Evolutionary conservation across 2,797 vertebrate genomes (phyloP), one percentile per base, ranked within the genome.

Genomic region (Coregonus sp.): DNA sequence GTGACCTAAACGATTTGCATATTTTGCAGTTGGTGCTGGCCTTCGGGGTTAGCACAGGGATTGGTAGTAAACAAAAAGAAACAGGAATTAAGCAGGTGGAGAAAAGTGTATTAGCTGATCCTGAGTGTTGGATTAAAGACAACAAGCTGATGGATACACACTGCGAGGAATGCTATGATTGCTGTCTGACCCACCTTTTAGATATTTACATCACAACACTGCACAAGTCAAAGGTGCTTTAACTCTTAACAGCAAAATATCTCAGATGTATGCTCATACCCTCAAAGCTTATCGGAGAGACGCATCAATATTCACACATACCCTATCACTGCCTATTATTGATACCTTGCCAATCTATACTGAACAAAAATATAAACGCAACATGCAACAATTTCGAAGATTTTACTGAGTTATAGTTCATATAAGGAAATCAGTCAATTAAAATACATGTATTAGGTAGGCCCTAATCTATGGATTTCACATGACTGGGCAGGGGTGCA

Each of bases 81-180:
- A 52, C 51, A 14, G 35, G 18, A 50, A 61, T 82, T 85, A 76
- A 84, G 80, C 82, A 82, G 80, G 74, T 80, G 83, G 47, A 47
- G 65, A 80, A 31, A 37, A 85, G 75, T 72, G 33, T 54, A 25
- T 25, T 25, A 25, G 25, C 25, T 1, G 25, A 25, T 25, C 25
- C 25, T 25, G 25, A 25, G 25, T 25, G 25, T 25, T 25, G 25
- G 25, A 25, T 25, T 25, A 25, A 25, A 25, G 25, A 25, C 25
- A 25, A 25, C 25, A 25, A 25, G 51, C 70, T 87, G 83, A 83
- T 78, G 85, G 80, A 79, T 87, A 76, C 85, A 87, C 85, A 82
- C 65, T 81, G 11, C 7, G 84, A 86, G 65, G 86, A 83, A 35
- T 3, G 84, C 86, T 89, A 33, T 33, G 31, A 33, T 2, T 2